Conservation (phyloP, 2,888 invertebrate species). For the Nasonia oneida region DNA sequence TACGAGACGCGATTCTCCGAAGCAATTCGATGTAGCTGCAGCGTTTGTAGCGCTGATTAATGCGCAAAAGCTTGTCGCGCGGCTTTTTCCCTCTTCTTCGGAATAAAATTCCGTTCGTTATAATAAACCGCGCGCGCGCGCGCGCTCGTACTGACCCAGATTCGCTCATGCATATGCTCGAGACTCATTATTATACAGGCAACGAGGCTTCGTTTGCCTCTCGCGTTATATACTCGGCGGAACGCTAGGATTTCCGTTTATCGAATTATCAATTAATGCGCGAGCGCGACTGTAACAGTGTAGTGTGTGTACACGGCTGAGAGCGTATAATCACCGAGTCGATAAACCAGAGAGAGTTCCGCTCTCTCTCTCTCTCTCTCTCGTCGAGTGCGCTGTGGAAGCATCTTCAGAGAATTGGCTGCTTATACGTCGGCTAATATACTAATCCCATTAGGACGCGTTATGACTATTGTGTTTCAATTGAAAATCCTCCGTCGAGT, state of each 20-base stretch:
- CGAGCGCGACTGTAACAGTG: not conserved
- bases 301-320: not conserved
- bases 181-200: slow-evolving; percentile 16
- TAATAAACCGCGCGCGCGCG: not conserved
- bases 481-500: slow-evolving; percentile 37
- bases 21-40: slow-evolving; percentile 53
- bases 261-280: not conserved
- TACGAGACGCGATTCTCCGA: slow-evolving; percentile 55
- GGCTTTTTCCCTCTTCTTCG: not conserved
- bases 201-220: not conserved
- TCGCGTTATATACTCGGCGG: not conserved
- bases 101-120: not conserved
- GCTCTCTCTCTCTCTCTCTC: too few relatives aligned
- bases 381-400: not conserved
- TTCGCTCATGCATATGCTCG: not conserved
- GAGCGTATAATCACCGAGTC: slow-evolving; percentile 3
- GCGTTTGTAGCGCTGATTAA: slow-evolving; percentile 17
- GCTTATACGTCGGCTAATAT: not conserved
- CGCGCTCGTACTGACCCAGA: slow-evolving; percentile 10
- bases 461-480: slow-evolving; percentile 48
- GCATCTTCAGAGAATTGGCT: not conserved
- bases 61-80: slow-evolving; percentile 17
- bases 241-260: not conserved
- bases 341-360: slow-evolving; percentile 15
- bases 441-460: slow-evolving; percentile 20